Conservation (phyloP, 92 coral and sea anemone genomes). For the Ricordea florida region DNA sequence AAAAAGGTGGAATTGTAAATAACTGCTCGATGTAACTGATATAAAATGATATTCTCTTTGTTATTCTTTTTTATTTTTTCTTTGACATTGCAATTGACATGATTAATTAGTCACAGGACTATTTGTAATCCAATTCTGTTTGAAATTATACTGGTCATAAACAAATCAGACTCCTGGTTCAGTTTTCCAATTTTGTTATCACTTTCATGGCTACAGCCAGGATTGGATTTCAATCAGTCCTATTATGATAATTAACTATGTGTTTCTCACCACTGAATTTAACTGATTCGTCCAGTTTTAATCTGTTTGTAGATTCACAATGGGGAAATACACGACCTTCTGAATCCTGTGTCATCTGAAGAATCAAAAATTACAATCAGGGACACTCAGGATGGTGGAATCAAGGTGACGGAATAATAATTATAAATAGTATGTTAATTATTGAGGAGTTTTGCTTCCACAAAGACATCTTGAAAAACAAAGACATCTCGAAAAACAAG, state of each 20-base stretch:
- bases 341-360: slow-evolving; percentile 69
- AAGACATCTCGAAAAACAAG: too few species aligned
- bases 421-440: neutral
- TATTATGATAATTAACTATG: too few species aligned
- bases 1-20: too few species aligned
- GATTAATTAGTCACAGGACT: neutral
- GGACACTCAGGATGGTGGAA: slow-evolving; percentile 86
- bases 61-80: too few species aligned
- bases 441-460: neutral
- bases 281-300: too few species aligned
- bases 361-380: slow-evolving; percentile 78
- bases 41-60: too few species aligned
- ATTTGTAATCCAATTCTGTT: too few species aligned
- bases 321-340: slow-evolving; percentile 89
- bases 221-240: too few species aligned
- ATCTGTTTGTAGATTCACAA: slow-evolving; percentile 80
- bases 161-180: neutral
- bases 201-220: too few species aligned
- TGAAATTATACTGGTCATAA: too few species aligned
- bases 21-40: too few species aligned
- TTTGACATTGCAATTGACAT: neutral
- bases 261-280: neutral
- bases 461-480: too few species aligned
- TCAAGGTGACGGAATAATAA: slow-evolving; percentile 54
- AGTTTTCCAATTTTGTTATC: neutral